Conservation (phyloP, 2,888 invertebrate genomes). For the Drosophila austrosaltans region DNA sequence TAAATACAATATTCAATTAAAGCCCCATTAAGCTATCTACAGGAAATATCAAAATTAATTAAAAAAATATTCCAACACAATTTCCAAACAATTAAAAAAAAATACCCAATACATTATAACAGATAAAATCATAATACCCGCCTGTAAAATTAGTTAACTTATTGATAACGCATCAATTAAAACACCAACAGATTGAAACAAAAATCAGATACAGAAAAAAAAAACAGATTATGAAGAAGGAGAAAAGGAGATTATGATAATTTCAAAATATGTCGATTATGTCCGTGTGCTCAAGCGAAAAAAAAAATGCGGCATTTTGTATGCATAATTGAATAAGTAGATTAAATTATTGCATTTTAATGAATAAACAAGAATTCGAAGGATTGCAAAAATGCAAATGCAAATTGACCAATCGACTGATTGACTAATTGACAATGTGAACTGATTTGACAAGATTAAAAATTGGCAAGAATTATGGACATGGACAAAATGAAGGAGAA, state of each 20-base stretch:
- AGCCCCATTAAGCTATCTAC: no score
- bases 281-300: constrained; percentile 3
- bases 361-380: constrained; percentile 29
- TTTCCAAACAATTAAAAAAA: no score
- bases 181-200: constrained; percentile 20
- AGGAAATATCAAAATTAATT: no score
- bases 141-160: background rate
- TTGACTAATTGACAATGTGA: background rate
- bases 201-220: constrained; percentile 6
- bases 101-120: background rate
- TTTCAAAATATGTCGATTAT: constrained; percentile 41
- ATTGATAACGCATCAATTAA: constrained; percentile 50
- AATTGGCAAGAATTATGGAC: background rate
- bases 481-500: background rate
- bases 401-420: constrained; percentile 8
- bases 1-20: no score
- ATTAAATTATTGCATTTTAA: constrained; percentile 46
- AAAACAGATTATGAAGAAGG: constrained; percentile 13
- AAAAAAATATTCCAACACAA: no score
- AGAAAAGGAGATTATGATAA: constrained; percentile 27
- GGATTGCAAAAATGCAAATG: constrained; percentile 31
- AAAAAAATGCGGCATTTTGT: constrained; percentile 25
- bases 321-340: constrained; percentile 50
- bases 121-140: background rate
- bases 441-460: constrained; percentile 12